Evolutionary conservation across 1,140 invertebrate species (phyloP).

Genomic region (Trichonephila clavipes): DNA sequence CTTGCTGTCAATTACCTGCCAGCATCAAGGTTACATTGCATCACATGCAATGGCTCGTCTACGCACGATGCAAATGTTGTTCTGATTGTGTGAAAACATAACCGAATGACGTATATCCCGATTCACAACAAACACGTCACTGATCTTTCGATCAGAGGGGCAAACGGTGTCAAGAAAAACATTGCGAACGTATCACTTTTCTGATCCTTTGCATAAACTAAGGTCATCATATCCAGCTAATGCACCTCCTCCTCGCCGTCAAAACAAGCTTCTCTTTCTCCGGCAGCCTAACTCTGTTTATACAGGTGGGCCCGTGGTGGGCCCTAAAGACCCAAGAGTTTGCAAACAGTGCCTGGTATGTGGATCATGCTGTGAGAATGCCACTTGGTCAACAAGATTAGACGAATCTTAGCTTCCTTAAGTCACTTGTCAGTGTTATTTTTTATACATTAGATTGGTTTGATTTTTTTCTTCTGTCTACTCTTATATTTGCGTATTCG

Average conservation of each 20-base stretch:
- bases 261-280: slow-evolving; percentile 7
- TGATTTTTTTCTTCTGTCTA: not conserved
- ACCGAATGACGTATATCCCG: not conserved
- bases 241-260: not conserved
- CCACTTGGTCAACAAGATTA: slow-evolving; percentile 68
- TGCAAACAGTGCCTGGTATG: slow-evolving; percentile 66
- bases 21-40: not conserved
- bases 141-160: slow-evolving; percentile 5
- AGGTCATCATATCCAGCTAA: slow-evolving; percentile 21
- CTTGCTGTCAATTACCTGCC: not conserved
- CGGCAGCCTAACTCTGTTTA: slow-evolving; percentile 11
- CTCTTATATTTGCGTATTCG: not conserved
- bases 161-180: slow-evolving; percentile 6
- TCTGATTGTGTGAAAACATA: not conserved
- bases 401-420: slow-evolving; percentile 40
- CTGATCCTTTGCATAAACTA: slow-evolving; percentile 51
- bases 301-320: slow-evolving; percentile 46
- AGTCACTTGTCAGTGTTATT: slow-evolving; percentile 60
- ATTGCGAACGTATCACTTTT: slow-evolving; percentile 39
- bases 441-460: slow-evolving; percentile 46
- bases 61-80: too few relatives aligned
- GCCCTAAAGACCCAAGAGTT: slow-evolving; percentile 23
- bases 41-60: too few relatives aligned
- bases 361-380: slow-evolving; percentile 69
- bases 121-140: not conserved